Conservation (phyloP, 2,888 invertebrate genomes). For the Folsomia candida region DNA sequence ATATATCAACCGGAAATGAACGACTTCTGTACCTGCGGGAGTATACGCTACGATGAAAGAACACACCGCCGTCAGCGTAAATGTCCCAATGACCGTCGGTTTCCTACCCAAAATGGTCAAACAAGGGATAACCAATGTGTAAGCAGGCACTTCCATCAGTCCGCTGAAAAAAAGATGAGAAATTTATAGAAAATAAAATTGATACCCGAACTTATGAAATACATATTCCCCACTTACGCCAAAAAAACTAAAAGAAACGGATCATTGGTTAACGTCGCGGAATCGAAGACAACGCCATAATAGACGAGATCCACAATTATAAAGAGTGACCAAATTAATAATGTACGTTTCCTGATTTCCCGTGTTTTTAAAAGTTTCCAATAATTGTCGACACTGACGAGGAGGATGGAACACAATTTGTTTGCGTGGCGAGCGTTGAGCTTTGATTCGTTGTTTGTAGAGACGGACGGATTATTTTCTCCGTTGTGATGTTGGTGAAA, state of each 20-base stretch:
- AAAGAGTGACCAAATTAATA: constrained; percentile 21
- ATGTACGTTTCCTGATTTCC: constrained; percentile 16
- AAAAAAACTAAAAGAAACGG: constrained; percentile 40
- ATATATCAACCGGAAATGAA: background rate
- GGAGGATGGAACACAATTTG: background rate
- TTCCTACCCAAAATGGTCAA: constrained; percentile 21
- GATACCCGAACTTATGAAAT: background rate
- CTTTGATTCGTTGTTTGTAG: background rate
- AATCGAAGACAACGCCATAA: constrained; percentile 42
- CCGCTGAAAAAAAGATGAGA: constrained; percentile 15
- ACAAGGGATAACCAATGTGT: constrained; percentile 19
- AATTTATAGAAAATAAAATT: too few species aligned
- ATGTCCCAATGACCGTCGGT: constrained; percentile 17
- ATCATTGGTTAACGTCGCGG: constrained; percentile 33
- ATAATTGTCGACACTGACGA: constrained; percentile 9
- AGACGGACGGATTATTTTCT: background rate
- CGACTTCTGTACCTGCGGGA: constrained; percentile 21
- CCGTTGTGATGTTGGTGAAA: constrained; percentile 10
- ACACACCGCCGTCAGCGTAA: constrained; percentile 22
- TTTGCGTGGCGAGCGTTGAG: background rate
- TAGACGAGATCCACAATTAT: constrained; percentile 36
- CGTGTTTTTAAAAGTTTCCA: constrained; percentile 20
- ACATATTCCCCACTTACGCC: constrained; percentile 22
- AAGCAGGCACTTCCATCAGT: constrained; percentile 28
- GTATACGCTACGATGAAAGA: constrained; percentile 30